Percentiles rank a stretch among this genome's conserved stretches.
These are phyloP conservation scores for Marcusenius ussheri DNA, from an alignment of 2,113 vertebrate genomes.

Conservation along the genomic window DNA sequence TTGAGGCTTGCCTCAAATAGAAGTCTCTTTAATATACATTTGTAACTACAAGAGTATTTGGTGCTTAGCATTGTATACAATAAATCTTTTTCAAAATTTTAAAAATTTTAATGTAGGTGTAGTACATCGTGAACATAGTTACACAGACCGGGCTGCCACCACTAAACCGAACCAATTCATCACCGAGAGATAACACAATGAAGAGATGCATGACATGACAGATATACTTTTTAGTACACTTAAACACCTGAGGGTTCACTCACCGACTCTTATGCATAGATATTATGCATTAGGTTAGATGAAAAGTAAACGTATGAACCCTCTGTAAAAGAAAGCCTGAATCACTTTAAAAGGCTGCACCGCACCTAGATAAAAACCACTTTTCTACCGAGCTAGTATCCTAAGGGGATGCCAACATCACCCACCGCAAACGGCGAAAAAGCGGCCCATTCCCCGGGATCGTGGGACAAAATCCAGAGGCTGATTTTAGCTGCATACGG, in stretches of 20 bases:
- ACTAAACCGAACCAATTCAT: not conserved
- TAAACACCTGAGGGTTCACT: not conserved
- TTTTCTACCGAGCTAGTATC: slow-evolving; percentile 17
- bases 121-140: not conserved
- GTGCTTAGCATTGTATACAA: not conserved
- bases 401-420: slow-evolving; percentile 26
- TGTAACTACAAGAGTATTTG: not conserved
- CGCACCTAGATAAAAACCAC: slow-evolving; percentile 24
- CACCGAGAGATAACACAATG: not conserved
- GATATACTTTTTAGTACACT: not conserved
- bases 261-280: not conserved
- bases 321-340: not conserved
- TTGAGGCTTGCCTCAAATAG: not conserved
- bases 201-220: not conserved
- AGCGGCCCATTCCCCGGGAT: not conserved
- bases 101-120: not conserved
- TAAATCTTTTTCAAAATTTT: not conserved
- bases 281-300: not conserved
- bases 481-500: not conserved
- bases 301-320: not conserved
- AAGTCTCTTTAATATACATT: not conserved
- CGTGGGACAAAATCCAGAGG: not conserved
- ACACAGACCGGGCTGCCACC: not conserved
- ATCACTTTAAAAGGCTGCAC: not conserved
- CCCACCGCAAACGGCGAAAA: not conserved